Base-by-base conservation (phyloP, 2,113 vertebrate species). In the Natator depressus region DNA sequence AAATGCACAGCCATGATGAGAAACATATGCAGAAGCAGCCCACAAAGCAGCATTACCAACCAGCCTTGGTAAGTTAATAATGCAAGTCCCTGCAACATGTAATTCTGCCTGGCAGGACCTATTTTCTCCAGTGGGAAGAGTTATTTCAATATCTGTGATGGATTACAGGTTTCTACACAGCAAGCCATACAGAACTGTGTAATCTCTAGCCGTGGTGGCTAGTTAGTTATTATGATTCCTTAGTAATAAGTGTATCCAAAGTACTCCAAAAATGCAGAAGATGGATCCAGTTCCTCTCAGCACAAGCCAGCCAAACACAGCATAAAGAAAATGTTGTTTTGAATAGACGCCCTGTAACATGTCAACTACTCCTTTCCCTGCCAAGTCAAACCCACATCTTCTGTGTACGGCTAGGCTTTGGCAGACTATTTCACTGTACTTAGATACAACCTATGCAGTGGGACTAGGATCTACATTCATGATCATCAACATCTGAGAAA, bases 361-460 rank as follows among this genome's bases (percentile, higher is more conserved):
- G 65, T 22, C 14, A 59, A 81, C 54, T 50, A 69, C 50, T 72
- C 31, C 29, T 83, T 31, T 82, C 59, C 80, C 38, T 76, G 42
- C 29, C 53, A 19, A 76, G 85, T 69, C 91, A 91, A 94, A 59
- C 7, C 83, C 84, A 81, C 69, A 80, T 1, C 65, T 16, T 25
- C 31, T 13, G 25, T 55, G 91, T 75, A 85, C 92, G 81, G 9
- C 75, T 91, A 57, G 38, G 49, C 85, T 88, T 16, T 51, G 82
- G 91, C 86, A 93, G 55, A 27, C 25, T 54, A 69, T 81, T 96
- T 91, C 92, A 90, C 59, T 90, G 85, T 80, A 94, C 82, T 72
- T 80, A 93, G 76, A 92, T 50, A 88, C 42, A 86, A 62, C 11
- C 59, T 75, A 89, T 91, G 75, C 20, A 86, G 59, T 17, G 78